A percentile compares a stretch with the other conserved stretches of the same genome.
Evolutionary conservation across 2,888 invertebrate species (phyloP).

Genomic region (Tetragonisca angustula): DNA sequence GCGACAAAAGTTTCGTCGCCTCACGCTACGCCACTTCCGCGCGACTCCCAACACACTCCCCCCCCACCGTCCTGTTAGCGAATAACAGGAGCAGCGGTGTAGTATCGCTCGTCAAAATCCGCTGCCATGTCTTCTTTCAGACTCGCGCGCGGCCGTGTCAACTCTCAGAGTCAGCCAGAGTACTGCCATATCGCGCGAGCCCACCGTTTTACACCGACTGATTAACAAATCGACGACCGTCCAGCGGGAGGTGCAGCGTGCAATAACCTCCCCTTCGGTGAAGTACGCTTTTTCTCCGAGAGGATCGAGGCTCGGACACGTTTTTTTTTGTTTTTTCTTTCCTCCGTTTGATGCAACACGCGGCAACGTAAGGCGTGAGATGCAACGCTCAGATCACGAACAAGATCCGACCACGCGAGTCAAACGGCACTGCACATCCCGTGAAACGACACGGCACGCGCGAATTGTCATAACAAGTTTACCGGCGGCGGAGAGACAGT

Average conservation of each 20-base stretch:
- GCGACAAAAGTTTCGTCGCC: slow-evolving; percentile 4
- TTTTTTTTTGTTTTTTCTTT: background rate
- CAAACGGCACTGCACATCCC: slow-evolving; percentile 40
- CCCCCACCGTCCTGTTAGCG: slow-evolving; percentile 33
- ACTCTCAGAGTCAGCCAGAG: slow-evolving; percentile 16
- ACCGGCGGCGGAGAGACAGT: background rate
- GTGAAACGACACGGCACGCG: slow-evolving; percentile 32
- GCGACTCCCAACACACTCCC: slow-evolving; percentile 24
- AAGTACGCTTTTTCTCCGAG: background rate
- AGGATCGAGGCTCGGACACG: background rate
- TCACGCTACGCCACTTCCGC: slow-evolving; percentile 26
- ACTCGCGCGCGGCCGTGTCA: slow-evolving; percentile 35
- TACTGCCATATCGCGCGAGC: slow-evolving; percentile 49
- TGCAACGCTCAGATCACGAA: slow-evolving; percentile 34
- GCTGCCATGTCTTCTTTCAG: slow-evolving; percentile 78
- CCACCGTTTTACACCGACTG: slow-evolving; percentile 7
- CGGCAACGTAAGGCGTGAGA: background rate
- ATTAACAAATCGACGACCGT: background rate
- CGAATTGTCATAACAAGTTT: slow-evolving; percentile 59
- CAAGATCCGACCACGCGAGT: slow-evolving; percentile 29
- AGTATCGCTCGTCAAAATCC: slow-evolving; percentile 79
- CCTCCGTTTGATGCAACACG: background rate
- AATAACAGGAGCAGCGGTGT: slow-evolving; percentile 47
- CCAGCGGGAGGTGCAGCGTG: background rate
- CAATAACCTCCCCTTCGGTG: background rate